These are phyloP conservation scores for Diaprepes abbreviatus DNA, from an alignment of 2,888 invertebrate species.

Conservation along the genomic window DNA sequence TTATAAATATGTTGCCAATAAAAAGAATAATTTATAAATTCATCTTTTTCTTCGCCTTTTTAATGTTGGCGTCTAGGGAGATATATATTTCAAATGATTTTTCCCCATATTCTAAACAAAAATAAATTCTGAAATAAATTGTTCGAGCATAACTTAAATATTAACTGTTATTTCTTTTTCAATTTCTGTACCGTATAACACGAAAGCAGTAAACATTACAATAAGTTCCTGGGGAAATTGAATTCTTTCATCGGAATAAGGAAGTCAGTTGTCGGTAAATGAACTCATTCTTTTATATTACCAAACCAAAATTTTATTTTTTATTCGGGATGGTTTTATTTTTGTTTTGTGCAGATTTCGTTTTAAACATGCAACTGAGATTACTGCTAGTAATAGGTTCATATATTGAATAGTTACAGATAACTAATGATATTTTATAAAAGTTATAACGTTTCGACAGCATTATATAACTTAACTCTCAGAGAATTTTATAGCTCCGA, in stretches of 20 bases:
- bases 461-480: too few species aligned
- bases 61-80: not conserved
- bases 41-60: not conserved
- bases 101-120: conserved; percentile 24
- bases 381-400: too few species aligned
- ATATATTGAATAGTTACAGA: too few species aligned
- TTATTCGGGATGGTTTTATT: not conserved
- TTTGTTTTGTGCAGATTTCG: too few species aligned
- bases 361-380: too few species aligned
- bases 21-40: not conserved
- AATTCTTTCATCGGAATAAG: conserved; percentile 22
- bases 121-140: conserved; percentile 31
- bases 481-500: too few species aligned
- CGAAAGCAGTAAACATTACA: conserved; percentile 41
- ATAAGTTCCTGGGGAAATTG: conserved; percentile 30
- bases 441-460: too few species aligned
- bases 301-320: not conserved
- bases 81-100: not conserved
- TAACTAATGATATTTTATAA: too few species aligned
- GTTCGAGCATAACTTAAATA: conserved; percentile 39
- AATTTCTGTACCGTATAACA: conserved; percentile 21
- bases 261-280: conserved; percentile 14
- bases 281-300: conserved; percentile 7
- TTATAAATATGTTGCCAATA: too few species aligned
- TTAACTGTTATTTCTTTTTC: conserved; percentile 39